Base-by-base conservation (phyloP, 2,888 invertebrate species). In the Tubiluchus corallicola region DNA sequence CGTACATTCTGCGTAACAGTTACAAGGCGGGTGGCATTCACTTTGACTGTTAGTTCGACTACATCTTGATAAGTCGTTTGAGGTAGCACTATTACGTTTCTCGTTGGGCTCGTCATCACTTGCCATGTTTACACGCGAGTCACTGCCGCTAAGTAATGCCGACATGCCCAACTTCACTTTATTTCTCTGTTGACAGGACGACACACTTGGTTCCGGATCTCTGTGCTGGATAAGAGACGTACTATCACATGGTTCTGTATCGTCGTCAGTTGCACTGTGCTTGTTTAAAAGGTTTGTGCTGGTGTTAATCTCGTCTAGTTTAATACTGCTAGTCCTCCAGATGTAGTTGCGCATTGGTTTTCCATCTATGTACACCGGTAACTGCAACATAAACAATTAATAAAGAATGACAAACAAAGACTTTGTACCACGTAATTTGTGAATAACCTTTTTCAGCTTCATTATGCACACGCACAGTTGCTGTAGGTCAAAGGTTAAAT, bases 51-150 rank as follows among this genome's bases (percentile, higher is more conserved):
- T 9, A 9, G 29, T n/a, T n/a, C 29, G 29, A 29, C 29, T 29
- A n/a, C n/a, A 9, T 29, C 29, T 29, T n/a, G n/a, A n/a, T n/a
- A n/a, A n/a, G n/a, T n/a, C n/a, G 29, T 29, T 29, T n/a, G 29
- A 29, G 9, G n/a, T n/a, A n/a, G n/a, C n/a, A n/a, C n/a, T n/a
- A n/a, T n/a, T n/a, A 9, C 29, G 29, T 9, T n/a, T n/a, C 9
- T 29, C 29, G 29, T 29, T 29, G 29, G 9, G 29, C 29, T 29
- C 29, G 29, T n/a, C n/a, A n/a, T 29, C n/a, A n/a, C 29, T 29
- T n/a, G 29, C n/a, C 29, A 9, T n/a, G 9, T 9, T 9, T 9
- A 29, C 9, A 29, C 29, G 9, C 9, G 29, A 29, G 29, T 29
- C 29, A n/a, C n/a, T 9, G 29, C n/a, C 9, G 29, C 9, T 9